Conservation (phyloP, 2,797 vertebrate genomes). For the Meda fulgida region DNA sequence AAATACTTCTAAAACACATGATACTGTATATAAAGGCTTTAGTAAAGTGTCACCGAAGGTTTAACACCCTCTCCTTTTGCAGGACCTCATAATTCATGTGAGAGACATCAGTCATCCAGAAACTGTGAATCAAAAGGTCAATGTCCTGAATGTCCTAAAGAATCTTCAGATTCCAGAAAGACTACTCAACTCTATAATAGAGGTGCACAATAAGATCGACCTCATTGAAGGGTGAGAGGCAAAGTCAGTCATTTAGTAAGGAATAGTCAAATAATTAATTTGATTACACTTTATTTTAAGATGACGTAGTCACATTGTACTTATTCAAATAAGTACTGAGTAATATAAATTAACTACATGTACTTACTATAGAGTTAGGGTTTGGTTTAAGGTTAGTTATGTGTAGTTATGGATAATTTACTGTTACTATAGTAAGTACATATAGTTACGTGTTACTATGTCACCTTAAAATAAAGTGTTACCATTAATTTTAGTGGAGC, state of each 20-base stretch:
- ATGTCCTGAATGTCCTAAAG: conserved; percentile 84
- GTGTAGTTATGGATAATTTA: no score
- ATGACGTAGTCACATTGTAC: no score
- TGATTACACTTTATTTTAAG: neutral
- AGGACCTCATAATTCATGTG: conserved; percentile 93
- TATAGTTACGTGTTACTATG: no score
- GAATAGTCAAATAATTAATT: neutral
- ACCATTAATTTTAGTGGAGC: neutral
- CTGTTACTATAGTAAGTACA: no score
- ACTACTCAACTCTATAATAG: conserved; percentile 84
- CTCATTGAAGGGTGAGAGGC: conserved; percentile 80
- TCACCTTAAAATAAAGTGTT: no score
- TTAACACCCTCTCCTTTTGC: conserved; percentile 6
- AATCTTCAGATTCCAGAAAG: conserved; percentile 82
- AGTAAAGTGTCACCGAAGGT: neutral
- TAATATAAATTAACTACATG: no score
- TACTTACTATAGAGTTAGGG: no score
- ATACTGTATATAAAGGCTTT: neutral
- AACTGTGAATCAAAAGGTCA: conserved; percentile 85
- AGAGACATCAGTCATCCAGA: conserved; percentile 93
- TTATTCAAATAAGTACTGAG: no score
- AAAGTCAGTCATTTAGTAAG: neutral
- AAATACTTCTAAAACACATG: neutral
- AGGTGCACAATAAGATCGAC: conserved; percentile 95
- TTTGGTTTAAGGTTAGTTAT: no score